These are phyloP conservation scores for Propithecus coquereli DNA, from an alignment of 2,113 vertebrate species.

Conservation along the genomic window DNA sequence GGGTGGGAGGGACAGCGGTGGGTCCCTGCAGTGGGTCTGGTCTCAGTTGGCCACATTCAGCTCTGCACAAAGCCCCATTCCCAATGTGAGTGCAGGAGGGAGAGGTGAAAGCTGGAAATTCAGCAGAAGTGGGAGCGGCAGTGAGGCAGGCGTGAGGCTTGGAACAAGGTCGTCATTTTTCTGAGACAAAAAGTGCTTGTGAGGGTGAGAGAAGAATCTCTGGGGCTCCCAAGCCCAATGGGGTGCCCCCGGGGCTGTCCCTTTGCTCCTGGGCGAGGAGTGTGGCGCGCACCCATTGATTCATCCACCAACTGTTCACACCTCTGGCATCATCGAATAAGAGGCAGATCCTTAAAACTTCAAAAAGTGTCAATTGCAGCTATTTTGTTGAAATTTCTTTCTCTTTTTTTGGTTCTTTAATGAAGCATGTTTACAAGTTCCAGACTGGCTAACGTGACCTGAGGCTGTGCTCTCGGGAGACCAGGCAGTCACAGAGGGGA, in stretches of 20 bases:
- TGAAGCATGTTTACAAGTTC: not conserved
- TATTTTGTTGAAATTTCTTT: not conserved
- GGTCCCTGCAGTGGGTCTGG: not conserved
- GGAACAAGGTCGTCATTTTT: not conserved
- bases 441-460: not conserved
- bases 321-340: fast-evolving
- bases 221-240: fast-evolving
- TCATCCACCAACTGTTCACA: too few relatives aligned
- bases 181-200: not conserved
- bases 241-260: fast-evolving
- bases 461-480: not conserved
- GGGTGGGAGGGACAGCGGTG: not conserved
- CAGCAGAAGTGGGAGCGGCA: not conserved
- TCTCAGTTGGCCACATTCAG: not conserved
- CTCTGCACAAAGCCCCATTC: too few relatives aligned
- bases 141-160: fast-evolving
- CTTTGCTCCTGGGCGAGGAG: not conserved
- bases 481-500: fast-evolving
- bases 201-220: not conserved
- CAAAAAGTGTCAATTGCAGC: not conserved
- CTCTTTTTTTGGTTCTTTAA: not conserved
- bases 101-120: fast-evolving
- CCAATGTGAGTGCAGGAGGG: fast-evolving
- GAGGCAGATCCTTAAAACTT: not conserved
- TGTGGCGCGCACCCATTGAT: too few relatives aligned